Percentiles rank a stretch among this genome's conserved stretches.
phyloP scores from a whole-genome alignment of 2,888 invertebrate species.

The Noctua janthe region DNA sequence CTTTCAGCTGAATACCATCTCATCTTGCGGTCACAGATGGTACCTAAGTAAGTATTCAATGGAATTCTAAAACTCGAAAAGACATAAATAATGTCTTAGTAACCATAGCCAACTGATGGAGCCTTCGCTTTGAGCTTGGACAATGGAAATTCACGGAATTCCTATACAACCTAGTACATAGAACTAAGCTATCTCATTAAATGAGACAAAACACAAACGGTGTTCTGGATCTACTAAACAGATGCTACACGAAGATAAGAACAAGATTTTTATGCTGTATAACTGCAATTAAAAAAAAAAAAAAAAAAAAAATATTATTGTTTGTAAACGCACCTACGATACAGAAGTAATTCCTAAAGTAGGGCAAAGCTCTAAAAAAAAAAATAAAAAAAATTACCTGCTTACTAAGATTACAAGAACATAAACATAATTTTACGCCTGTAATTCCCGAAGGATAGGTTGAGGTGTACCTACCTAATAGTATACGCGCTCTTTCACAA shows the following conservation, averaged over 20 bases:
- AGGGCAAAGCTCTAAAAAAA: no score
- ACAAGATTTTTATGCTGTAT: background rate
- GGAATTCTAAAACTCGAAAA: background rate
- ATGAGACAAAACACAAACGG: conserved; percentile 2
- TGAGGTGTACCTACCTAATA: no score
- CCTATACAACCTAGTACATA: background rate
- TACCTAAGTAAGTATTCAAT: background rate
- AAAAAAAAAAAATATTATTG: no score
- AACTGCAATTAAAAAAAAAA: background rate
- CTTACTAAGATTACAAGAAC: background rate
- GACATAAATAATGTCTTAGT: background rate
- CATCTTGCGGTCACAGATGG: background rate
- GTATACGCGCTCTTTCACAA: no score
- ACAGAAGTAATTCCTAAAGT: no score
- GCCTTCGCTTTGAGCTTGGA: background rate
- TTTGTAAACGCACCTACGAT: no score
- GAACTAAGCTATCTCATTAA: background rate
- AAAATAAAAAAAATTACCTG: background rate
- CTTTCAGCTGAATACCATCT: background rate
- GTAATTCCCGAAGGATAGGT: background rate
- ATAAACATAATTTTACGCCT: background rate
- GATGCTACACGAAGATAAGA: conserved; percentile 2
- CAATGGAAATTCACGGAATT: background rate
- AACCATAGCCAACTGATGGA: background rate
- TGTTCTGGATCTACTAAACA: background rate